Conservation (phyloP, 1,140 invertebrate genomes). For the Plectus sambesii region DNA sequence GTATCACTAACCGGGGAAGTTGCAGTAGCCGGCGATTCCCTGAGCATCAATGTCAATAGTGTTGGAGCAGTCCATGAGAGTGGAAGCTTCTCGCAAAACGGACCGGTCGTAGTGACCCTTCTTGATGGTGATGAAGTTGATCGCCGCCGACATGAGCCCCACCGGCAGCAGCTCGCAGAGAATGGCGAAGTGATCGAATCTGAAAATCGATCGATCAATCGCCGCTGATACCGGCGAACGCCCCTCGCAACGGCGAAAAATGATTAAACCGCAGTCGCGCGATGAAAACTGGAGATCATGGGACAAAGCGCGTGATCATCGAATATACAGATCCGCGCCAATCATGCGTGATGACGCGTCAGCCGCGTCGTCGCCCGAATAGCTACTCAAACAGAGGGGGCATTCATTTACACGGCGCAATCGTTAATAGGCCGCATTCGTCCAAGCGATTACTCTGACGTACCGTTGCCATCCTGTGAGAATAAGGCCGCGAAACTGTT, state of each 20-base stretch:
- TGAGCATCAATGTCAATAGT: not conserved
- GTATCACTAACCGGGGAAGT: not conserved
- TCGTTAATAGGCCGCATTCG: no score
- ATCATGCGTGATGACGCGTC: no score
- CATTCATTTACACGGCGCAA: no score
- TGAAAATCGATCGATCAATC: conserved; percentile 1
- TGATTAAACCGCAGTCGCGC: no score
- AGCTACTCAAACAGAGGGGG: no score
- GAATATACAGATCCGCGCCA: no score
- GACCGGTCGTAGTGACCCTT: conserved; percentile 7
- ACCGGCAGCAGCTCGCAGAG: conserved; percentile 21
- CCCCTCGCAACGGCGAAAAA: no score
- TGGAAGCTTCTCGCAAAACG: not conserved
- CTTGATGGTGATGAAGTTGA: conserved; percentile 15
- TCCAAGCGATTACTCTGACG: not conserved
- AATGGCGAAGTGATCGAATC: conserved; percentile 22
- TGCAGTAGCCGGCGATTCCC: not conserved
- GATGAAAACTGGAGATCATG: no score
- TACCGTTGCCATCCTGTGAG: conserved; percentile 22
- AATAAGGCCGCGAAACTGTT: conserved; percentile 18
- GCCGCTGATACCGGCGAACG: no score
- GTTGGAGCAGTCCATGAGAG: not conserved
- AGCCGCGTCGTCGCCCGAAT: no score
- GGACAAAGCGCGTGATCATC: no score
- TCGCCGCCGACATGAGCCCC: no score